These are phyloP conservation scores for Polyommatus iphigenia DNA, from an alignment of 2,888 invertebrate genomes.

Conservation along the genomic window DNA sequence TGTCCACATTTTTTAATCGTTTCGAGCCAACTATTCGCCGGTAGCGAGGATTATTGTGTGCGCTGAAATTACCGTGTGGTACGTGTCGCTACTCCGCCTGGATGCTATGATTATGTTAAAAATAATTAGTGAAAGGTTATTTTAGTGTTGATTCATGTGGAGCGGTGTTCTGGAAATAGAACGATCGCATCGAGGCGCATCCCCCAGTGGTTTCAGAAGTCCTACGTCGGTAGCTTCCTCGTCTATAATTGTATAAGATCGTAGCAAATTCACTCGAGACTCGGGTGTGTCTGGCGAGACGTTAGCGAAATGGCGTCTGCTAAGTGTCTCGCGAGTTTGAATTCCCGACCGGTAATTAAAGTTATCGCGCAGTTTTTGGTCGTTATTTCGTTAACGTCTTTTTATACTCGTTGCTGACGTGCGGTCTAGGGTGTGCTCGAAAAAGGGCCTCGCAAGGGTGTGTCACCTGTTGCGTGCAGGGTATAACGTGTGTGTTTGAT, in stretches of 20 bases:
- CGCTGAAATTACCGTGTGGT: constrained; percentile 75
- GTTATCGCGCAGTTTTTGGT: constrained; percentile 50
- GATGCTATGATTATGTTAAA: constrained; percentile 64
- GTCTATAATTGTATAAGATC: constrained; percentile 43
- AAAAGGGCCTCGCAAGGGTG: neutral
- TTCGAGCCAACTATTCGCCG: constrained; percentile 53
- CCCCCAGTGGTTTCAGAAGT: constrained; percentile 63
- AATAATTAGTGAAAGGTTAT: constrained; percentile 78
- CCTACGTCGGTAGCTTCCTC: constrained; percentile 53
- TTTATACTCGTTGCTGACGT: neutral
- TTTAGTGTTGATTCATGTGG: constrained; percentile 79
- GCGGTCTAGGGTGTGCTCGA: neutral
- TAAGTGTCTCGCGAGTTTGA: constrained; percentile 67
- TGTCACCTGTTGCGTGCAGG: constrained; percentile 42
- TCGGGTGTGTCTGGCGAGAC: constrained; percentile 70
- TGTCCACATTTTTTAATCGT: constrained; percentile 64
- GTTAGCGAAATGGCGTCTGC: constrained; percentile 75
- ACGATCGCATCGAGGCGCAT: constrained; percentile 70
- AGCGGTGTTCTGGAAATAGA: constrained; percentile 79
- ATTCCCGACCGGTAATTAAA: constrained; percentile 73
- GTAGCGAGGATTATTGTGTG: constrained; percentile 66
- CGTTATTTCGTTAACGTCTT: constrained; percentile 47
- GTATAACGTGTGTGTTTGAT: constrained; percentile 52
- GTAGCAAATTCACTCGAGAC: constrained; percentile 40
- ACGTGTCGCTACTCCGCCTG: constrained; percentile 58